Evolutionary conservation across 1,140 invertebrate species (phyloP).

Genomic region (Saccostrea glomerata): DNA sequence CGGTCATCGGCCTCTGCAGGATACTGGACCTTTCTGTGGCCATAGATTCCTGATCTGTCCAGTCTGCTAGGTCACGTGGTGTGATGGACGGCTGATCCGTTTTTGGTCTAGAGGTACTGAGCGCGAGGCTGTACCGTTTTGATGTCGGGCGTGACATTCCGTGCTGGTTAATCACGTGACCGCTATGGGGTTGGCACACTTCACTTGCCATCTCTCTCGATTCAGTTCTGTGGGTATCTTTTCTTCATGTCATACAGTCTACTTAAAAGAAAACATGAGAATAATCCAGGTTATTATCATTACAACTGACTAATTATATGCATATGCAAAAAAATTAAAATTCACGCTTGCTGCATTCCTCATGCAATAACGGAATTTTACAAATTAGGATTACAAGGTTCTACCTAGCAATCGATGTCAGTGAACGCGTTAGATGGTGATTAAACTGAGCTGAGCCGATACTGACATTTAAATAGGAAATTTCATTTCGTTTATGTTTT

Average conservation of each 20-base stretch:
- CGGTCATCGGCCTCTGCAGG: background rate
- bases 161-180: conserved; percentile 9
- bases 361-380: background rate
- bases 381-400: background rate
- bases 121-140: background rate
- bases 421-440: background rate
- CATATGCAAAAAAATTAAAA: background rate
- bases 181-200: background rate
- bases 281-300: background rate
- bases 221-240: background rate
- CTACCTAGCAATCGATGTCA: background rate
- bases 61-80: background rate
- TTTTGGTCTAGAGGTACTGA: conserved; percentile 2
- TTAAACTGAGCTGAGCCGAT: background rate
- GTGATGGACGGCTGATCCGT: background rate
- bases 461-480: conserved; percentile 11
- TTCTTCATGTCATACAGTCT: background rate
- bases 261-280: background rate
- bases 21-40: conserved; percentile 2
- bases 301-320: background rate
- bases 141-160: conserved; percentile 17
- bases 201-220: conserved; percentile 7
- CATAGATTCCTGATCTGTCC: background rate
- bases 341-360: background rate
- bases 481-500: background rate